A percentile compares a stretch with the other conserved stretches of the same genome.
Evolutionary conservation across 2,888 invertebrate genomes (phyloP).

Genomic region (Lapara coniferarum): DNA sequence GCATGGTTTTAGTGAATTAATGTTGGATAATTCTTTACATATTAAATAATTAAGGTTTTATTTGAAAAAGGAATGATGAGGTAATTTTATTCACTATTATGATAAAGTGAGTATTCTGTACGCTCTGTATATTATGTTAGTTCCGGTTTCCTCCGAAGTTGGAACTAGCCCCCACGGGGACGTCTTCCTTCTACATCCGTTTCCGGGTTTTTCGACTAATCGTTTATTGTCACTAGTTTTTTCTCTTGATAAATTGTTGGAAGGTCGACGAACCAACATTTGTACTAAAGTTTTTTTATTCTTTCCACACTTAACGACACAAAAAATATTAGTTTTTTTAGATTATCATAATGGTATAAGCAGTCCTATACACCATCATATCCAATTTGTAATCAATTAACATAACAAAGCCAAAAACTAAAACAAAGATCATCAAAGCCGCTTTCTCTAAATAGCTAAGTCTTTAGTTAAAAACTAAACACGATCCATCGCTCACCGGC

Average conservation of each 20-base stretch:
- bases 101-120: constrained; percentile 13
- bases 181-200: constrained; percentile 44
- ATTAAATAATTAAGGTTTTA: too few species aligned
- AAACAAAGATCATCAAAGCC: neutral
- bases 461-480: constrained; percentile 28
- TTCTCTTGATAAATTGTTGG: constrained; percentile 22
- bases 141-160: constrained; percentile 32
- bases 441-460: constrained; percentile 7
- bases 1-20: too few species aligned
- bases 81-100: neutral
- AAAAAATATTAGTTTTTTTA: neutral
- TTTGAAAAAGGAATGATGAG: neutral
- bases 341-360: neutral
- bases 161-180: constrained; percentile 47
- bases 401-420: neutral
- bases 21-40: too few species aligned
- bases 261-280: constrained; percentile 11
- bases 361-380: too few species aligned
- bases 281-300: constrained; percentile 2
- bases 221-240: constrained; percentile 48
- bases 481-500: constrained; percentile 21
- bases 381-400: too few species aligned
- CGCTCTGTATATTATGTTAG: neutral
- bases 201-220: constrained; percentile 54
- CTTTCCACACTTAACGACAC: neutral